Evolutionary conservation across 2,888 invertebrate species (phyloP).

Genomic region (Amiota communis): DNA sequence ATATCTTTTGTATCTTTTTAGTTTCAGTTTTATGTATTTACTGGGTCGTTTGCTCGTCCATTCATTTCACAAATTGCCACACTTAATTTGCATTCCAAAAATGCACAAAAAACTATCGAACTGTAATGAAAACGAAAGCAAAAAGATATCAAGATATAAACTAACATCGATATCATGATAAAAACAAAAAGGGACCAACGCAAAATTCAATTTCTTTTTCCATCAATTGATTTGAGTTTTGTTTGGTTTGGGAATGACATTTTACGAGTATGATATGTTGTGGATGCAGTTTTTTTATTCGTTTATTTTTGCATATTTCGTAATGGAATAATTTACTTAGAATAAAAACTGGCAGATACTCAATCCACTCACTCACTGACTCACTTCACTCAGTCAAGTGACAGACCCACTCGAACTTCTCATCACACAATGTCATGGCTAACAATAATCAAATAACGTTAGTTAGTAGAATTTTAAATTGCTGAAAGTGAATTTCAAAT

Average conservation of each 20-base stretch:
- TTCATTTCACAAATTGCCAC: constrained; percentile 57
- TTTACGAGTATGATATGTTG: too few species aligned
- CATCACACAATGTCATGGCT: constrained; percentile 12
- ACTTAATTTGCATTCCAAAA: constrained; percentile 51
- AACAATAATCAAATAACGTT: constrained; percentile 6
- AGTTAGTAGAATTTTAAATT: background rate
- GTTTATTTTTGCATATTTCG: too few species aligned
- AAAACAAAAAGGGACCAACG: constrained; percentile 31
- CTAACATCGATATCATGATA: constrained; percentile 45
- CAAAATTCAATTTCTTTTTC: constrained; percentile 2
- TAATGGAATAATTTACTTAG: too few species aligned
- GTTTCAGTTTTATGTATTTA: constrained; percentile 39
- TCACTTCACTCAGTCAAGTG: too few species aligned
- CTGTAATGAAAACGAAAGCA: constrained; percentile 13
- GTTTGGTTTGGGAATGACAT: too few species aligned
- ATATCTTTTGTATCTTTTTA: constrained; percentile 10
- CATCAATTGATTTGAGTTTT: too few species aligned
- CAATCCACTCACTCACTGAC: too few species aligned
- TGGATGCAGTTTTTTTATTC: too few species aligned
- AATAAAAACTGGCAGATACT: too few species aligned
- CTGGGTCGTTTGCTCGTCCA: constrained; percentile 1
- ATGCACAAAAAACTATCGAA: constrained; percentile 43
- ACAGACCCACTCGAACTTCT: too few species aligned
- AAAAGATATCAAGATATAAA: background rate
- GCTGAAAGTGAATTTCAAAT: constrained; percentile 13